Conservation (phyloP, 2,888 invertebrate genomes). For the Phyllotreta striolata region DNA sequence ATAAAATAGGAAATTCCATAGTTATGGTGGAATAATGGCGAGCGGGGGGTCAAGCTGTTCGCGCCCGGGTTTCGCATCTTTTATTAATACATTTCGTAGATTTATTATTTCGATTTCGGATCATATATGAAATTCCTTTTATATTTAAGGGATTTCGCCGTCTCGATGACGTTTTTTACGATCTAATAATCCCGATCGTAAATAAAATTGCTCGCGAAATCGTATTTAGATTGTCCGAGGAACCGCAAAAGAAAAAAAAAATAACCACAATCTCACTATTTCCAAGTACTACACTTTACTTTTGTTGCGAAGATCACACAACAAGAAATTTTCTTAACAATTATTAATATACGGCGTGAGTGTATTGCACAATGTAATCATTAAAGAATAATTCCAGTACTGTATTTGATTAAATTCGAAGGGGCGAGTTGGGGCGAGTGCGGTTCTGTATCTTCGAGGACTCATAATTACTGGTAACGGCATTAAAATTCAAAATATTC, state of each 20-base stretch:
- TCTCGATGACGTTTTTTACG: constrained; percentile 22
- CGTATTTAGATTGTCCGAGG: constrained; percentile 9
- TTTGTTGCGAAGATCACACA: neutral
- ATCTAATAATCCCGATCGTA: constrained; percentile 18
- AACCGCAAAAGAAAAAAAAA: neutral
- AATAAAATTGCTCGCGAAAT: constrained; percentile 11
- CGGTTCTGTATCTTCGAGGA: neutral
- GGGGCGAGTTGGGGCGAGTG: too few relatives aligned
- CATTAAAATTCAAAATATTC: constrained; percentile 1
- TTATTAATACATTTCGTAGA: constrained; percentile 24
- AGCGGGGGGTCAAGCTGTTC: constrained; percentile 22
- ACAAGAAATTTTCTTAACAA: neutral
- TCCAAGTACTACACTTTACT: neutral
- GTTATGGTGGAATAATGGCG: neutral
- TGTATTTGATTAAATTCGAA: too few relatives aligned
- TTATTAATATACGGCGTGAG: neutral
- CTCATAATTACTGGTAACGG: constrained; percentile 3
- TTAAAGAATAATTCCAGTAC: too few relatives aligned
- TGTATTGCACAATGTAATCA: neutral
- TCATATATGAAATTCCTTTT: too few relatives aligned
- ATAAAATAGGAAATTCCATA: too few relatives aligned
- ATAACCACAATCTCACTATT: neutral
- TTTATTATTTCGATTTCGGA: constrained; percentile 26
- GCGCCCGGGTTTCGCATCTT: constrained; percentile 14
- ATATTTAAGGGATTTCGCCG: neutral